Evolutionary conservation across 2,113 vertebrate genomes (phyloP).

Genomic region (Apteryx mantelli): DNA sequence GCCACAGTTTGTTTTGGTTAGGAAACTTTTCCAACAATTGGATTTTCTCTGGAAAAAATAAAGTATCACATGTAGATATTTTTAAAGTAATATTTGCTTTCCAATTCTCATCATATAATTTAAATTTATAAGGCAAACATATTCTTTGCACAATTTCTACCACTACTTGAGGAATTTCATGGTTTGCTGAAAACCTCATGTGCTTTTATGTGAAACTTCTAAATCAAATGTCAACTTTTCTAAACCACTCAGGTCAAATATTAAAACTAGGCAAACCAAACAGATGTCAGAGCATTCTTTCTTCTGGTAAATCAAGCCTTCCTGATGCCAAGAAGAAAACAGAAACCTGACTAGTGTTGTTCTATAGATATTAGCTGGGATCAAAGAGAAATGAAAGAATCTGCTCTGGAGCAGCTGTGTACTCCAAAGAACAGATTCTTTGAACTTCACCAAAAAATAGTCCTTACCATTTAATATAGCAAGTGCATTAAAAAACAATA

Average conservation of each 20-base stretch:
- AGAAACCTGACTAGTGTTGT: background rate
- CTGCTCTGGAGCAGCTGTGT: background rate
- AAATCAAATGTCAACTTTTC: background rate
- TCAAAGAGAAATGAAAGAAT: background rate
- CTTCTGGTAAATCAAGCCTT: background rate
- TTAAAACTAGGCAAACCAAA: background rate
- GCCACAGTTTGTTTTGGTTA: constrained; percentile 66
- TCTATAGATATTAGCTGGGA: background rate
- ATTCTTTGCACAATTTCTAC: background rate
- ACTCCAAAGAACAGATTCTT: background rate
- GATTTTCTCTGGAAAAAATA: constrained; percentile 88
- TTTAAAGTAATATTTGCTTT: background rate
- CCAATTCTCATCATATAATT: background rate
- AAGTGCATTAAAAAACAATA: background rate
- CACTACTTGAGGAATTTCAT: background rate
- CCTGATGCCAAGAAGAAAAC: background rate
- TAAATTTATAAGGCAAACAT: background rate
- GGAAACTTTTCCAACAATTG: constrained; percentile 91
- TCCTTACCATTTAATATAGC: background rate
- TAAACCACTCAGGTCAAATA: background rate
- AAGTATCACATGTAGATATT: background rate
- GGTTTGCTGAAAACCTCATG: background rate
- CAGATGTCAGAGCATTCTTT: background rate
- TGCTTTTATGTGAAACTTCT: background rate
- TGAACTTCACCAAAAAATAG: background rate